phyloP scores from a whole-genome alignment of 64 coral and sea anemone species.

The Orbicella faveolata region DNA sequence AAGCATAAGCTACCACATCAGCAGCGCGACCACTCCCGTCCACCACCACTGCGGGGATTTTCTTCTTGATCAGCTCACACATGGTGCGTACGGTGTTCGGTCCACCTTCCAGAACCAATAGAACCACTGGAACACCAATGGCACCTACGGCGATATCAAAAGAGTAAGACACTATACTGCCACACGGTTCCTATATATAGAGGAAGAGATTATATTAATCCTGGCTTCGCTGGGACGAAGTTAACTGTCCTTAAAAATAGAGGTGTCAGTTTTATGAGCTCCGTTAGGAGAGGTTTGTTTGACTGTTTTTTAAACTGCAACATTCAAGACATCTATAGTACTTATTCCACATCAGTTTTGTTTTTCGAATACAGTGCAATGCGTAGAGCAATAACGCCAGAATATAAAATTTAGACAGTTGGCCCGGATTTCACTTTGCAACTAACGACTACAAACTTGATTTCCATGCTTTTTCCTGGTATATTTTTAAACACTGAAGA shows the following conservation, averaged over 20 bases:
- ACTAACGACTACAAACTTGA: neutral
- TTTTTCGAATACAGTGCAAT: neutral
- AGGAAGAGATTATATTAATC: no score
- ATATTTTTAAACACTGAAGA: neutral
- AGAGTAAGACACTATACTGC: neutral
- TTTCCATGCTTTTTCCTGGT: neutral
- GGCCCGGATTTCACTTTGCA: no score
- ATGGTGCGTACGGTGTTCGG: slow-evolving; percentile 93
- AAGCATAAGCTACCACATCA: slow-evolving; percentile 90
- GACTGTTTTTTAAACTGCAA: no score
- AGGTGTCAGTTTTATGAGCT: no score
- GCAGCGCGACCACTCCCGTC: slow-evolving; percentile 99
- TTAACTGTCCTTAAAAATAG: no score
- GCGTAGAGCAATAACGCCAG: no score
- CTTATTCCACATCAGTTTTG: no score
- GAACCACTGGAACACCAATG: slow-evolving; percentile 94
- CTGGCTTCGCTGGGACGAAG: no score
- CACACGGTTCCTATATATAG: no score
- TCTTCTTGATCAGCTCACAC: slow-evolving; percentile 96
- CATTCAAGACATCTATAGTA: neutral
- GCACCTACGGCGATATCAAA: slow-evolving; percentile 51
- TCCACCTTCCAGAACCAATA: slow-evolving; percentile 92
- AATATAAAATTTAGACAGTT: no score
- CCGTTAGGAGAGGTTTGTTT: no score
- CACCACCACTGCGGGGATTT: slow-evolving; percentile 93